Conservation (phyloP, 2,113 vertebrate species). For the Scortum barcoo region DNA sequence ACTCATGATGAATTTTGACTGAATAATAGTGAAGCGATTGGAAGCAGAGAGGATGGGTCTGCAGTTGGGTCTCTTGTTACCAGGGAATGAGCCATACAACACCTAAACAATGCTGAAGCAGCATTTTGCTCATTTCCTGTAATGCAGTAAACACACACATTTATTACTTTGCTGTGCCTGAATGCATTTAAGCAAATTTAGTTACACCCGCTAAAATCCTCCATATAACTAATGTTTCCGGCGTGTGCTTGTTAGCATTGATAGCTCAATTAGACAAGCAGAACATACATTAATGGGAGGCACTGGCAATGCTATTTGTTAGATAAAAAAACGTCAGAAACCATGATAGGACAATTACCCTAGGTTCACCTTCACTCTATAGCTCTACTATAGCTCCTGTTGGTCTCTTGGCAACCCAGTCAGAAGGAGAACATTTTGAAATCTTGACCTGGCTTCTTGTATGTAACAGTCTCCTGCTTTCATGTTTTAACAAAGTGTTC, state of each 20-base stretch:
- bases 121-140: constrained; percentile 30
- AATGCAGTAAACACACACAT: constrained; percentile 15
- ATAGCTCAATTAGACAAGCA: constrained; percentile 26
- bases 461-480: background rate
- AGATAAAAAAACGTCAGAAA: constrained; percentile 43
- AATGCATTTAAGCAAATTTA: constrained; percentile 14
- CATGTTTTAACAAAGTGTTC: constrained; percentile 9
- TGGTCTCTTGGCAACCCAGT: constrained; percentile 48
- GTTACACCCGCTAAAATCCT: constrained; percentile 15
- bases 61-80: background rate
- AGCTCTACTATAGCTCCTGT: constrained; percentile 4
- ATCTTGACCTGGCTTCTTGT: background rate
- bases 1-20: background rate
- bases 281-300: constrained; percentile 12
- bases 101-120: background rate
- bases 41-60: background rate
- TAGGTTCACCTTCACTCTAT: constrained; percentile 20
- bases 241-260: background rate
- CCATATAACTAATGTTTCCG: constrained; percentile 4
- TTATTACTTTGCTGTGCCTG: constrained; percentile 11
- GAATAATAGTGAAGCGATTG: background rate
- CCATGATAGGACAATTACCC: constrained; percentile 5
- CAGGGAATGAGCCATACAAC: constrained; percentile 8
- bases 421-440: background rate
- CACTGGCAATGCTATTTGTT: constrained; percentile 21